Evolutionary conservation across 2,888 invertebrate genomes (phyloP).

Genomic region (Marronus borbonicus): DNA sequence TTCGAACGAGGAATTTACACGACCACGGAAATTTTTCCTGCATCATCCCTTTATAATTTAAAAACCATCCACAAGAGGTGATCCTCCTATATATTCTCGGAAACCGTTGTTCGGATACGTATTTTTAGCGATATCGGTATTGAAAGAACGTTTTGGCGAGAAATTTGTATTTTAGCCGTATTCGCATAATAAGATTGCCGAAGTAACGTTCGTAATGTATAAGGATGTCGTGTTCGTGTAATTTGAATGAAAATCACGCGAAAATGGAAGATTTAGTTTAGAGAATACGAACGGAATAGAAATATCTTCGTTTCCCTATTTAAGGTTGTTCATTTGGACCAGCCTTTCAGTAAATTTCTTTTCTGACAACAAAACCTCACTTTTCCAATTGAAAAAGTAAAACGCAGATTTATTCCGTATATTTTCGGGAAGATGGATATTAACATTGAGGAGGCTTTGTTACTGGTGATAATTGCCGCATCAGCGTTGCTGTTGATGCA

Average conservation of each 20-base stretch:
- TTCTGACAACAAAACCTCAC: too few species aligned
- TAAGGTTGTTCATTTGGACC: too few species aligned
- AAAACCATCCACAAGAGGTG: slow-evolving; percentile 20
- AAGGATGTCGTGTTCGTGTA: not conserved
- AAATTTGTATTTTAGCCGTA: slow-evolving; percentile 22
- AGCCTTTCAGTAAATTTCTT: too few species aligned
- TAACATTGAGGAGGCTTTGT: too few species aligned
- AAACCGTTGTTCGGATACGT: not conserved
- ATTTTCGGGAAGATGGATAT: too few species aligned
- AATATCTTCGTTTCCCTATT: not conserved
- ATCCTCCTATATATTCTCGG: slow-evolving; percentile 20
- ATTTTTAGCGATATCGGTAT: not conserved
- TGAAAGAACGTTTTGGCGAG: not conserved
- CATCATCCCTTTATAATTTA: slow-evolving; percentile 32
- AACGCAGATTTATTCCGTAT: too few species aligned
- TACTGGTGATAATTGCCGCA: too few species aligned
- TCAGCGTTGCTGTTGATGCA: too few species aligned
- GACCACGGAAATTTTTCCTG: slow-evolving; percentile 2
- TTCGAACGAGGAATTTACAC: slow-evolving; percentile 32
- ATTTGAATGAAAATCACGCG: not conserved
- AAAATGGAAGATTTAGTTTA: not conserved
- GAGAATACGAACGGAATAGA: not conserved
- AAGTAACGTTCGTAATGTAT: not conserved
- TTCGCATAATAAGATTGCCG: not conserved
- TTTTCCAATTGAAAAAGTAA: too few species aligned